Conservation (phyloP, 2,888 invertebrate species). For the Chalcis sispes region DNA sequence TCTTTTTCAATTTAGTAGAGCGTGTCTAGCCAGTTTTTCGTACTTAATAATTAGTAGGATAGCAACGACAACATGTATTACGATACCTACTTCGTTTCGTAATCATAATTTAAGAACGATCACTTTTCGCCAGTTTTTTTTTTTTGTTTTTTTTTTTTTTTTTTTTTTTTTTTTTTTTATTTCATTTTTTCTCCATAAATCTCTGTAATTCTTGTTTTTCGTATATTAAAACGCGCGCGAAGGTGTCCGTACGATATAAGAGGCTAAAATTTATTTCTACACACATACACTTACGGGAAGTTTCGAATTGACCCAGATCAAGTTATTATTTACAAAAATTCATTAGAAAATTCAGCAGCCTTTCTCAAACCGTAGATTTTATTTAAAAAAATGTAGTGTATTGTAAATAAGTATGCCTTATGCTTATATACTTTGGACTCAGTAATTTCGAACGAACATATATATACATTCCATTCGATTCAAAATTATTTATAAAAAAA, state of each 20-base stretch:
- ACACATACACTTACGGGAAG: conserved; percentile 24
- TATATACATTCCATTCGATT: conserved; percentile 29
- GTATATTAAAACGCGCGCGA: conserved; percentile 22
- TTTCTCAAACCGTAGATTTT: conserved; percentile 20
- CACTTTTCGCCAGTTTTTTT: conserved; percentile 17
- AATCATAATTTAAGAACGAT: too few species aligned
- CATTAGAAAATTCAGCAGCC: conserved; percentile 43
- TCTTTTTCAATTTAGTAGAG: conserved; percentile 22
- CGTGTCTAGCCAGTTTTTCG: neutral
- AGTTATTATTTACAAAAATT: conserved; percentile 53
- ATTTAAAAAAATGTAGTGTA: conserved; percentile 35
- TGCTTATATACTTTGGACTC: conserved; percentile 21
- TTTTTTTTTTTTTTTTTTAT: conserved; percentile 11
- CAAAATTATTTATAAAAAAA: conserved; percentile 43
- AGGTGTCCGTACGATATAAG: conserved; percentile 48
- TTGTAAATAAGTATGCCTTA: neutral
- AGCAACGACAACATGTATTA: conserved; percentile 34
- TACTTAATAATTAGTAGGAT: conserved; percentile 22
- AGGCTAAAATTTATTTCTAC: conserved; percentile 42
- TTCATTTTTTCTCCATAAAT: conserved; percentile 4
- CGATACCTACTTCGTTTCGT: conserved; percentile 21
- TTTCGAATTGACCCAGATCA: conserved; percentile 45
- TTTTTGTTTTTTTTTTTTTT: conserved; percentile 4
- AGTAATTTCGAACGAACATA: conserved; percentile 32
- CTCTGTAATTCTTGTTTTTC: too few species aligned